Evolutionary conservation across 2,113 vertebrate genomes (phyloP), one percentile per base, ranked within the genome.

Genomic region (Notothenia coriiceps): DNA sequence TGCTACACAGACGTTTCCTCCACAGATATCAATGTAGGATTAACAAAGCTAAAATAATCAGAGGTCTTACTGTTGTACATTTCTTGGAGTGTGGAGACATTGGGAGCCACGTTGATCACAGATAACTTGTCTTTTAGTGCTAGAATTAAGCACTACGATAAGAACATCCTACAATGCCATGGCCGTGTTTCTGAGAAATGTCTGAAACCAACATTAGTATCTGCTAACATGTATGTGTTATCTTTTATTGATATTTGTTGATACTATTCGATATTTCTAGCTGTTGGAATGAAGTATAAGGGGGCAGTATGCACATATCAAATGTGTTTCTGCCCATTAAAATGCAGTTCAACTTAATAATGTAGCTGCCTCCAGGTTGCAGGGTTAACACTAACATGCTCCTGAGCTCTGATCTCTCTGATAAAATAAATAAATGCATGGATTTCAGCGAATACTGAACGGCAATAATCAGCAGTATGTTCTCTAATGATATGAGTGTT

Each of bases 121-220:
- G n/a, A 17, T 33, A 20, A 33, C 22, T 22, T 51, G 6, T 43
- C 15, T 70, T n/a, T 50, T 15, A 61, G 46, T 11, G 17, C 55
- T 61, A 17, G 57, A n/a, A 44, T 72, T 54, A 73, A 14, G 56
- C 12, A 18, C 40, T 57, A 76, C 56, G 64, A 47, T 54, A 20
- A 29, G 13, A 70, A 65, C 20, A 70, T 79, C 29, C 49, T 46
- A 22, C 20, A 61, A 68, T 79, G 60, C 75, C 66, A 51, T 22
- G 40, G 70, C 49, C 70, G 65, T 33, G 4, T n/a, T n/a, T n/a
- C n/a, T n/a, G n/a, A n/a, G n/a, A n/a, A n/a, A n/a, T 35, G 40
- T 2, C 43, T 65, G 5, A 52, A 6, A 71, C 40, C 2, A 3
- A 29, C 25, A 29, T 29, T 29, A 29, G 25, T 29, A 29, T 29